A percentile compares a stretch with the other conserved stretches of the same genome.
Conservation (phyloP, 2,797 vertebrate species). For the Myiothlypis coronata region DNA sequence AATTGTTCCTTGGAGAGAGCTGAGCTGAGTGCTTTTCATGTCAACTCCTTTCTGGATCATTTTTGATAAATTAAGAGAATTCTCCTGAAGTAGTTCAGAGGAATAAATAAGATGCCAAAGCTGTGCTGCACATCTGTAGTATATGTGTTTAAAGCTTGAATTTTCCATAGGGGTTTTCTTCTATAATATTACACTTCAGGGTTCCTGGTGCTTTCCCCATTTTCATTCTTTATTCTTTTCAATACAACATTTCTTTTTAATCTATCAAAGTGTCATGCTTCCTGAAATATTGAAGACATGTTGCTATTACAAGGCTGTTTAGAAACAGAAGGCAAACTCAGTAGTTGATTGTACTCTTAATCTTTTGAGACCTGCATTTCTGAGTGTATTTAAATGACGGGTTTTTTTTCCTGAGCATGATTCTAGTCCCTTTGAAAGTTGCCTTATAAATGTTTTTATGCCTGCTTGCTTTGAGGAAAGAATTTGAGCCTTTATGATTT, state of each 20-base stretch:
- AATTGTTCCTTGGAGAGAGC: conserved; percentile 9
- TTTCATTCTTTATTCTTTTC: neutral
- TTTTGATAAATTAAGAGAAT: conserved; percentile 9
- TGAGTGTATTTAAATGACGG: neutral
- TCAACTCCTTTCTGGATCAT: conserved; percentile 17
- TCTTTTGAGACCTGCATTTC: conserved; percentile 1
- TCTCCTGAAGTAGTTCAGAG: neutral
- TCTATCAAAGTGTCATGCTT: conserved; percentile 35
- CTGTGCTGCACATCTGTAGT: neutral
- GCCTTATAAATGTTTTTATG: neutral
- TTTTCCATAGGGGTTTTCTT: conserved; percentile 26
- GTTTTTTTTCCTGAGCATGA: neutral
- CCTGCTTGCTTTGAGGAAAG: neutral
- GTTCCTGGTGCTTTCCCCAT: neutral
- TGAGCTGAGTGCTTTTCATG: neutral
- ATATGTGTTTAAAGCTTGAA: neutral
- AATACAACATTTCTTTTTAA: neutral
- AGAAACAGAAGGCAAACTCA: neutral
- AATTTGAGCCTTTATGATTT: neutral
- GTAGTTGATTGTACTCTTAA: neutral
- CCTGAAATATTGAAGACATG: neutral
- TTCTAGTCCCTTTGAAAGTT: neutral
- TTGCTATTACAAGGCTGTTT: conserved; percentile 18
- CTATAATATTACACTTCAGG: neutral
- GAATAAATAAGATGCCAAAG: conserved; percentile 27